Conservation (phyloP, 2,888 invertebrate species). For the Cetonia aurata region DNA sequence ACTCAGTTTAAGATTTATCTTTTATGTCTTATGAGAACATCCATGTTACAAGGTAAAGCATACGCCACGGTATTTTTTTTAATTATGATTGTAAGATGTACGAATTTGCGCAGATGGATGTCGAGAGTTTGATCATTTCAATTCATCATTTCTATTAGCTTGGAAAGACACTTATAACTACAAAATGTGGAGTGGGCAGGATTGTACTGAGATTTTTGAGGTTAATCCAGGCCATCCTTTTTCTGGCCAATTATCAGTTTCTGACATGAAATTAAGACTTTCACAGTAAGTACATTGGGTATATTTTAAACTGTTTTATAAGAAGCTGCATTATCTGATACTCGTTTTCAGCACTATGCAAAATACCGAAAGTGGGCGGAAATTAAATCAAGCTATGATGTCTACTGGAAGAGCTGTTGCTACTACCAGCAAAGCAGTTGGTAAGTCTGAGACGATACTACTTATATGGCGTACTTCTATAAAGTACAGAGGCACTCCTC, state of each 20-base stretch:
- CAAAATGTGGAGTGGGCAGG: slow-evolving; percentile 82
- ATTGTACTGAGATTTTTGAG: slow-evolving; percentile 76
- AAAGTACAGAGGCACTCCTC: no score
- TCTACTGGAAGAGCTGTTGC: slow-evolving; percentile 92
- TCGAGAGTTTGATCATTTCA: slow-evolving; percentile 90
- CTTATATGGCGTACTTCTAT: not conserved
- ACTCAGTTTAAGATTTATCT: slow-evolving; percentile 92
- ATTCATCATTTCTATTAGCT: slow-evolving; percentile 83
- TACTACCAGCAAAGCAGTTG: slow-evolving; percentile 80
- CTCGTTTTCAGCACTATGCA: slow-evolving; percentile 85
- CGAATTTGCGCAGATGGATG: slow-evolving; percentile 74
- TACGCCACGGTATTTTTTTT: not conserved
- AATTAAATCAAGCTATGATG: slow-evolving; percentile 92
- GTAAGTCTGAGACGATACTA: slow-evolving; percentile 63
- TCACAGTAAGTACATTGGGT: slow-evolving; percentile 80
- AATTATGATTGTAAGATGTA: slow-evolving; percentile 9
- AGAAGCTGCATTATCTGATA: no score
- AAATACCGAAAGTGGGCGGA: slow-evolving; percentile 92
- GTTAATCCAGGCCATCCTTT: slow-evolving; percentile 92
- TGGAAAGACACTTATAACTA: slow-evolving; percentile 93
- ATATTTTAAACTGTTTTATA: not conserved
- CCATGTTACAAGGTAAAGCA: slow-evolving; percentile 75
- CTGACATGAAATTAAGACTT: slow-evolving; percentile 92
- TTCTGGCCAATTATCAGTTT: slow-evolving; percentile 92
- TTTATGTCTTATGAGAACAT: slow-evolving; percentile 84